These are phyloP conservation scores for Cirrhinus molitorella DNA, from an alignment of 2,797 vertebrate genomes.

Conservation along the genomic window DNA sequence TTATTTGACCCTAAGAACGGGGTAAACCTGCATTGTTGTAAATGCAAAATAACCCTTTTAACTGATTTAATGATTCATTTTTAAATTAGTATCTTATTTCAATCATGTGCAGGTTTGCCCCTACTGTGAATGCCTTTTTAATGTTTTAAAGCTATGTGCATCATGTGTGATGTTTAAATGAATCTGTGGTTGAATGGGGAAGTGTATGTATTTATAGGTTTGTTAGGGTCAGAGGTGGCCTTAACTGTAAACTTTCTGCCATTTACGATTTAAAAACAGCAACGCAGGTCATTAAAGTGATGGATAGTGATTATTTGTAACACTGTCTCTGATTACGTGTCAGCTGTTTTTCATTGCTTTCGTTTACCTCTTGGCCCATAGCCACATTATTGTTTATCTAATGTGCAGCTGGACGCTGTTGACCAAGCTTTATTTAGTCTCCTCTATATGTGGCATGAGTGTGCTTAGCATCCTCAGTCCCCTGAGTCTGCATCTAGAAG, in stretches of 20 bases:
- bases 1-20: constrained; percentile 76
- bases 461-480: constrained; percentile 71
- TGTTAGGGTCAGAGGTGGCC: background rate
- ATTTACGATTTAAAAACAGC: too few relatives aligned
- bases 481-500: constrained; percentile 75
- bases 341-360: background rate
- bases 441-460: constrained; percentile 48
- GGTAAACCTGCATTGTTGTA: constrained; percentile 69
- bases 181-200: constrained; percentile 6
- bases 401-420: constrained; percentile 1
- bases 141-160: constrained; percentile 23
- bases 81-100: background rate
- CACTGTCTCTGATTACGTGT: background rate
- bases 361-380: background rate
- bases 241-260: background rate
- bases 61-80: background rate
- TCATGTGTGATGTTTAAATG: constrained; percentile 30
- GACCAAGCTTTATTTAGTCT: constrained; percentile 43
- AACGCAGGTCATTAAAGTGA: background rate
- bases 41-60: background rate
- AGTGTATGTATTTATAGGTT: background rate
- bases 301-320: background rate
- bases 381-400: constrained; percentile 29
- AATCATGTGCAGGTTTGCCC: constrained; percentile 63
- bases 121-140: constrained; percentile 57